Evolutionary conservation across 92 coral and sea anemone genomes (phyloP), one percentile per base, ranked within the genome.

Genomic region (Anthopleura xanthogrammica): DNA sequence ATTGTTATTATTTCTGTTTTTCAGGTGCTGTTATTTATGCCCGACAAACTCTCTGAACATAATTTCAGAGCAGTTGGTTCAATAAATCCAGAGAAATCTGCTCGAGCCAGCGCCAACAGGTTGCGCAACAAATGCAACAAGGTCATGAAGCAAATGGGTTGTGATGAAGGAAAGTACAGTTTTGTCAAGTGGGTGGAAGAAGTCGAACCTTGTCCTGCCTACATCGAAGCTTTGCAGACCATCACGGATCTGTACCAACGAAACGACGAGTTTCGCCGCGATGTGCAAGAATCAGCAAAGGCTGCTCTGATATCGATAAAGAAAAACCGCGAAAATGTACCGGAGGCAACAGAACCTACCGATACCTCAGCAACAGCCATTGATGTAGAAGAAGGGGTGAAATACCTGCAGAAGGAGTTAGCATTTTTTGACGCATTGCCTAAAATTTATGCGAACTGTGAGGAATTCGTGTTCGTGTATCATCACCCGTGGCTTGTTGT

Each of bases 401-500:
- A 88, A 77, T 94, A 92, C 79, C 77, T 88, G 41, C 83, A 90
- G 23, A 94, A 94, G 82, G 98, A 94, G 56, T 65, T 94, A 22
- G 95, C 98, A 17, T 94, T 94, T 72, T 52, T 92, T 13, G 85
- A 79, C 6, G 92, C 91, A 8, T 81, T 94, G 7, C 89, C 94
- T 39, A 68, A 66, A 52, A 85, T 94, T 80, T 90, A 92, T 57
- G 82, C 88, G 56, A 72, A 70, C 62, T 46, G 50, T 46, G 50
- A 46, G 50, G 50, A 46, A 46, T 46, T 46, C 50, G 50, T 46
- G 7, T 46, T 92, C 92, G 92, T 94, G 76, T 94, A 94, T 82
- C 95, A 92, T 57, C 95, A 94, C 60, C 19, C 88, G 0, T 90
- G 94, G 92, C 95, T 94, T 36, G 90, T 94, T 23, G 36, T 94